Percentiles rank a stretch among this genome's conserved stretches.
These are phyloP conservation scores for Rana temporaria DNA, from an alignment of 2,113 vertebrate genomes.

Conservation along the genomic window DNA sequence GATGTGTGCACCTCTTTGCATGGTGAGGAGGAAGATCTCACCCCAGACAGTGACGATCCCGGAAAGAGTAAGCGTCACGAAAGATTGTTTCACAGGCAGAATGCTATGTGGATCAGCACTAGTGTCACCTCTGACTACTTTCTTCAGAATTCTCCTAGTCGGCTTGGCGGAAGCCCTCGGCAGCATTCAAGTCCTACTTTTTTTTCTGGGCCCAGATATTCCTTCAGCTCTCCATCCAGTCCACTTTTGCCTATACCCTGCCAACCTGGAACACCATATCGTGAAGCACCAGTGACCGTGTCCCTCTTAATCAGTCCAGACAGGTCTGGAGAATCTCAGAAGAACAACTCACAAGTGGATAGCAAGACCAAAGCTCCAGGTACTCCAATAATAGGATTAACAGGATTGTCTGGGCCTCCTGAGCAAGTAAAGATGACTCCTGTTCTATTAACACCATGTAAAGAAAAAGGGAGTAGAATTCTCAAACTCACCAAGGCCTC, in stretches of 20 bases:
- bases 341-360: background rate
- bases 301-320: constrained; percentile 51
- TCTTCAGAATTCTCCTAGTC: constrained; percentile 48
- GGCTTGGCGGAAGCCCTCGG: constrained; percentile 25
- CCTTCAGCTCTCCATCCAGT: constrained; percentile 49
- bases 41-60: constrained; percentile 58
- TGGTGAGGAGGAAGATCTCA: constrained; percentile 22
- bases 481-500: constrained; percentile 71
- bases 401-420: constrained; percentile 61
- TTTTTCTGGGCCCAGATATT: constrained; percentile 46
- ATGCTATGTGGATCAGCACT: constrained; percentile 76
- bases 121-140: constrained; percentile 63
- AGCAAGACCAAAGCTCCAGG: constrained; percentile 29
- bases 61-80: constrained; percentile 71
- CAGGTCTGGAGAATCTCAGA: constrained; percentile 31
- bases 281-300: constrained; percentile 34
- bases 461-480: constrained; percentile 68
- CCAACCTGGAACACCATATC: constrained; percentile 41
- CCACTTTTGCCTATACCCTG: constrained; percentile 34
- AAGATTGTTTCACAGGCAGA: constrained; percentile 73
- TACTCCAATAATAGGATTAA: constrained; percentile 40
- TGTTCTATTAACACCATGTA: constrained; percentile 64
- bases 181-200: constrained; percentile 44
- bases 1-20: background rate
- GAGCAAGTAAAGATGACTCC: constrained; percentile 67